Base-by-base conservation (phyloP, 2,888 invertebrate genomes). In the Nephrotoma guestfalica region DNA sequence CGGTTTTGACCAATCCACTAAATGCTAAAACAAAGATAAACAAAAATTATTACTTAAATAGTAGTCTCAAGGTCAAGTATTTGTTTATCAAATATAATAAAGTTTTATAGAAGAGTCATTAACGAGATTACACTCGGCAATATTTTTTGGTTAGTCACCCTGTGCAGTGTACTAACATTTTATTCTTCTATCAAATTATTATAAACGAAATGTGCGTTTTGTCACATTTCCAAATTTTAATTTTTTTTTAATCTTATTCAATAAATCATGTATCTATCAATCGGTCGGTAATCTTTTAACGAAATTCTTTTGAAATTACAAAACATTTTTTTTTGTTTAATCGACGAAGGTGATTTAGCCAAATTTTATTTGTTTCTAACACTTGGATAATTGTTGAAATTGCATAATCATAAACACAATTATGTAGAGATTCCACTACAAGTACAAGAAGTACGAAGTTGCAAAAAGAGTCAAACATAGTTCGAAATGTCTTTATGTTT, bases 1-100 rank as follows among this genome's bases (percentile, higher is more conserved):
- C 0, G 96, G 94, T 90, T 94, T 93, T 41, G 94, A 93, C 96
- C 96, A 96, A 90, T 96, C 95, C 45, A 96, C 93, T 87, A 95
- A 92, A 88, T 93, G 93, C 96, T 96, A 92, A 92, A n/a, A 43
- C 11, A 43, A 43, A 43, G 43, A 43, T 43, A 43, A 43, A 57
- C 4, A 41, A 41, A 57, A 1, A 30, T 57, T 30, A 87, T 87
- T 57, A 57, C 30, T 30, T 71, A 71, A 30, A 11, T 71, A 71
- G 2, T 71, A 71, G 30, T 7, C 71, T 30, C 30, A 71, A 71
- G 6, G 6, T 71, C 9, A 71, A 30, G 71, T 71, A 71, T 18
- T 7, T 71, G 18, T 30, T 71, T 71, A 71, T 71, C 71, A 30
- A 71, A 30, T 13, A 7, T 7, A 30, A 71, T 71, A 71, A 71